phyloP scores from a whole-genome alignment of 2,113 vertebrate species.

The Gavialis gangeticus region DNA sequence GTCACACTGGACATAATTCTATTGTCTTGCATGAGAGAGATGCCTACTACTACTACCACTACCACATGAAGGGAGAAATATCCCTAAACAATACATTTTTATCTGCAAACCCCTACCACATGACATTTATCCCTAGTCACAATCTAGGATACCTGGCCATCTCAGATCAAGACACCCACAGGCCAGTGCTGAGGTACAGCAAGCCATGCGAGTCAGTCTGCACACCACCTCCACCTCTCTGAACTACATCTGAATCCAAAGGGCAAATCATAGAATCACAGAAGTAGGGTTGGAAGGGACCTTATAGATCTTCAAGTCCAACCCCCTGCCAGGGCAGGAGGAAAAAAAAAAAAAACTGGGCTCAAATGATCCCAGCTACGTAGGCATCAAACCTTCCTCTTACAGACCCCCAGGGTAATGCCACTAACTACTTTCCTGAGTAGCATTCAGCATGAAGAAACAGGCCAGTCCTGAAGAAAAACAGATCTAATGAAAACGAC shows the following conservation, averaged over 20 bases:
- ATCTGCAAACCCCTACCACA: background rate
- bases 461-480: background rate
- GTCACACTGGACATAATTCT: too few relatives aligned
- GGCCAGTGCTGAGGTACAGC: background rate
- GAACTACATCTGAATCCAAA: background rate
- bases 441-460: background rate
- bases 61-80: background rate
- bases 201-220: background rate
- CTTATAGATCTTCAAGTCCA: too few relatives aligned
- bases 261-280: background rate
- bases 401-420: background rate
- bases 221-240: background rate
- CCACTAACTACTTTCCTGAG: background rate
- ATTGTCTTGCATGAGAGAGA: too few relatives aligned
- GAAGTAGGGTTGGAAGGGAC: background rate
- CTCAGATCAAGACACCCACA: background rate
- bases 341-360: background rate
- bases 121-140: background rate
- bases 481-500: background rate
- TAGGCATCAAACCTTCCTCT: background rate
- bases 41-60: too few relatives aligned
- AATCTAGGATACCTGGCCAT: background rate
- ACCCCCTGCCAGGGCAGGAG: background rate
- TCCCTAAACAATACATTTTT: background rate
- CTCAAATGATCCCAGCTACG: background rate